phyloP scores from a whole-genome alignment of 2,113 vertebrate species.

The Rutilus rutilus region DNA sequence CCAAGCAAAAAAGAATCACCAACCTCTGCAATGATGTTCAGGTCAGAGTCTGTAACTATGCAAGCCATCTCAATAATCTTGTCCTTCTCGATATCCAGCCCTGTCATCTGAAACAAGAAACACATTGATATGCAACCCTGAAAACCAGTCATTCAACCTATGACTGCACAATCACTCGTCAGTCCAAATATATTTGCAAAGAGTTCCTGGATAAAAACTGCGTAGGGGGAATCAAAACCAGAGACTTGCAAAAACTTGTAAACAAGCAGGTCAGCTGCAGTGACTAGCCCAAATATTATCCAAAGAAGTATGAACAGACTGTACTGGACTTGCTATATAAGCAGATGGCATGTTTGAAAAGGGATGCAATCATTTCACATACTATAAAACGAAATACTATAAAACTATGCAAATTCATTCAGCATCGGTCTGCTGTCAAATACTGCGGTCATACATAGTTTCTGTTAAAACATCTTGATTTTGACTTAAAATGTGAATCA shows the following conservation, averaged over 20 bases:
- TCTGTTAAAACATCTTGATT: neutral
- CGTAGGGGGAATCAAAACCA: neutral
- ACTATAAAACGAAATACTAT: no score
- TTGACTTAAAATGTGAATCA: neutral
- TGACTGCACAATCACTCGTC: neutral
- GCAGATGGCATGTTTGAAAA: neutral
- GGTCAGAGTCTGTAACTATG: slow-evolving; percentile 89
- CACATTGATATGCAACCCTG: neutral
- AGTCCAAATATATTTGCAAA: neutral
- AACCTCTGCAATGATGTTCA: slow-evolving; percentile 92
- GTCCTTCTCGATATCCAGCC: slow-evolving; percentile 93
- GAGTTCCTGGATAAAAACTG: neutral
- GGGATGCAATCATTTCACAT: no score
- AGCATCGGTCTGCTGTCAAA: neutral
- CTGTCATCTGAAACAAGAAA: slow-evolving; percentile 85
- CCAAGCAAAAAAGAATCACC: neutral
- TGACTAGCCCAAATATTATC: neutral
- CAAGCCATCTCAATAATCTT: slow-evolving; percentile 97
- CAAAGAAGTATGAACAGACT: neutral
- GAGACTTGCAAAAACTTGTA: neutral
- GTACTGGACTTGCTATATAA: neutral
- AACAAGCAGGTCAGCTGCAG: neutral
- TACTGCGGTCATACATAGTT: neutral
- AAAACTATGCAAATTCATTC: neutral
- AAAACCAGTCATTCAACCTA: neutral